A percentile compares a stretch with the other conserved stretches of the same genome.
Evolutionary conservation across 2,113 vertebrate species (phyloP).

Genomic region (Calidris pygmaea): DNA sequence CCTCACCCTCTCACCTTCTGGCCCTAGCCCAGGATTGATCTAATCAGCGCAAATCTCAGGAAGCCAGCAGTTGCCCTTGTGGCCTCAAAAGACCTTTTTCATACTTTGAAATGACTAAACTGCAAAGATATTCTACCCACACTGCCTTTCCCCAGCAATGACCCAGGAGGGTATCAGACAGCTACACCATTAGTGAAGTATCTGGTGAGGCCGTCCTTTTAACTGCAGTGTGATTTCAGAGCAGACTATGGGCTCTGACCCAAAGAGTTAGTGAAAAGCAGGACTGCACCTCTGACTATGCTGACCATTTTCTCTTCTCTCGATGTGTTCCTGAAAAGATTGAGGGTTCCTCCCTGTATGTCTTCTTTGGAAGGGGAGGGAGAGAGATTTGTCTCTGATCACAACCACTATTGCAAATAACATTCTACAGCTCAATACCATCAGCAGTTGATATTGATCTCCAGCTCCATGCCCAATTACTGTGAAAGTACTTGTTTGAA

Average conservation of each 20-base stretch:
- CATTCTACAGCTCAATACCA: not conserved
- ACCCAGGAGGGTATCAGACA: not conserved
- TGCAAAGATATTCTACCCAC: not conserved
- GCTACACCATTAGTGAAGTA: not conserved
- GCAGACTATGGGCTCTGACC: not conserved
- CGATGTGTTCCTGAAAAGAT: not conserved
- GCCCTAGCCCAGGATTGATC: not conserved
- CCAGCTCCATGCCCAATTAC: not conserved
- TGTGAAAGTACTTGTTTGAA: not conserved
- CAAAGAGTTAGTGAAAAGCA: not conserved
- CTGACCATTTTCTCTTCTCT: not conserved
- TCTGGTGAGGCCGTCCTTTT: not conserved
- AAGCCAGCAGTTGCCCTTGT: not conserved
- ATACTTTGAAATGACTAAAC: not conserved
- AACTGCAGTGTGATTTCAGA: not conserved
- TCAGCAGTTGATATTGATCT: not conserved
- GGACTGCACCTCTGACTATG: not conserved
- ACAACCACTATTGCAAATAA: not conserved
- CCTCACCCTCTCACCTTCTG: not conserved
- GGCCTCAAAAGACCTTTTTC: slow-evolving; percentile 5
- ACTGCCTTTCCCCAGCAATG: not conserved
- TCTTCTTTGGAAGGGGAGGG: not conserved
- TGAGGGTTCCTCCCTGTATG: not conserved
- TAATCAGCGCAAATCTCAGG: not conserved
- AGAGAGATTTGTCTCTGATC: not conserved